A percentile compares a stretch with the other conserved stretches of the same genome.
These are phyloP conservation scores for Drosophila pallidifrons DNA, from an alignment of 1,140 invertebrate genomes.

Conservation along the genomic window DNA sequence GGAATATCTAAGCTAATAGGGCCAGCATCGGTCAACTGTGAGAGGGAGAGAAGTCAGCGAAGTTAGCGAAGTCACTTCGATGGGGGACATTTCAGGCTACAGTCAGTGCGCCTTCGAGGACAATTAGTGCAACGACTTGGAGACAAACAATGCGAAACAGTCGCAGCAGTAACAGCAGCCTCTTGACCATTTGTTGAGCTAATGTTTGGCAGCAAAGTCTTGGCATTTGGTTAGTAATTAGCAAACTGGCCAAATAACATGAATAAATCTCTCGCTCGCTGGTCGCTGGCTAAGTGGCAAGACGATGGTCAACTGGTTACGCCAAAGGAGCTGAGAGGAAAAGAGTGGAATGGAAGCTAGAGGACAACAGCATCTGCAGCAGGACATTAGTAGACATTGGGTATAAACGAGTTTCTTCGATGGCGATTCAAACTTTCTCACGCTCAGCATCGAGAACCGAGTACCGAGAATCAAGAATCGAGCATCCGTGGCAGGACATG, in stretches of 20 bases:
- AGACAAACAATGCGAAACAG: slow-evolving; percentile 27
- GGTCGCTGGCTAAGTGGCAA: slow-evolving; percentile 55
- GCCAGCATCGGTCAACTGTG: slow-evolving; percentile 9
- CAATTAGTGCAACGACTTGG: slow-evolving; percentile 63
- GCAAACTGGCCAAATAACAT: slow-evolving; percentile 73
- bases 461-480: background rate
- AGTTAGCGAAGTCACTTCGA: slow-evolving; percentile 13
- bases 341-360: background rate
- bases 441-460: slow-evolving; percentile 56
- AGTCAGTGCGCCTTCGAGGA: slow-evolving; percentile 47
- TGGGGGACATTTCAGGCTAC: background rate
- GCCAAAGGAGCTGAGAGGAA: background rate
- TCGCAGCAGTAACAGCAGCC: slow-evolving; percentile 43
- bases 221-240: slow-evolving; percentile 74
- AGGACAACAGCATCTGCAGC: slow-evolving; percentile 22
- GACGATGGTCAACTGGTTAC: slow-evolving; percentile 41
- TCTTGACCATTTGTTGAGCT: slow-evolving; percentile 73
- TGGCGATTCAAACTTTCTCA: slow-evolving; percentile 62
- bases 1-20: slow-evolving; percentile 82
- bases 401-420: slow-evolving; percentile 61
- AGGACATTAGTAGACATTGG: slow-evolving; percentile 58
- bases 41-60: background rate
- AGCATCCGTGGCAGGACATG: slow-evolving; percentile 66
- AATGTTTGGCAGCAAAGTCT: slow-evolving; percentile 65
- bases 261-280: slow-evolving; percentile 62